A percentile compares a stretch with the other conserved stretches of the same genome.
phyloP scores from a whole-genome alignment of 2,113 vertebrate species.

The Azemiops feae region DNA sequence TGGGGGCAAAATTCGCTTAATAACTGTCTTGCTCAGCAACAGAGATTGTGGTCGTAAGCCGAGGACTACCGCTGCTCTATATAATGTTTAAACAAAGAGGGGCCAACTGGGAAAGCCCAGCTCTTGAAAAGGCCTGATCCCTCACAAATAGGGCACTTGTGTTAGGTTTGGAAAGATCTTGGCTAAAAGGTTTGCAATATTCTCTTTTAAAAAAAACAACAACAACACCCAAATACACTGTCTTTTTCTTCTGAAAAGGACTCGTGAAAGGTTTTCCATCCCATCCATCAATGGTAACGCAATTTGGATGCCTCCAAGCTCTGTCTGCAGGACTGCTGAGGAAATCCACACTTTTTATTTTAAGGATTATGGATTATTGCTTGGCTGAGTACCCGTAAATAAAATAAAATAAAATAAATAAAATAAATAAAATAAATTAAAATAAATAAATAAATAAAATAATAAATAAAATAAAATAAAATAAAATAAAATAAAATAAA shows the following conservation, averaged over 20 bases:
- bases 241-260: constrained; percentile 46
- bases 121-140: not conserved
- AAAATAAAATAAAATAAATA: no score
- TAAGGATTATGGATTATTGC: constrained; percentile 58
- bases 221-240: not conserved
- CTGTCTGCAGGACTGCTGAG: constrained; percentile 55
- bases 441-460: no score
- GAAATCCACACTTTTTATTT: constrained; percentile 68
- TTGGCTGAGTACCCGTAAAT: constrained; percentile 51
- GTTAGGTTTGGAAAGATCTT: not conserved
- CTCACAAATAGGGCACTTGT: not conserved
- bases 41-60: no score
- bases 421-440: not conserved
- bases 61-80: no score
- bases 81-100: not conserved
- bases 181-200: not conserved
- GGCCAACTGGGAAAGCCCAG: not conserved
- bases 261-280: constrained; percentile 24
- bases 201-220: not conserved
- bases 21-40: no score
- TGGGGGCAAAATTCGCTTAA: no score
- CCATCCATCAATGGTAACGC: constrained; percentile 68
- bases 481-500: no score
- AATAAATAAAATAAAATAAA: no score
- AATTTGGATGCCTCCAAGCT: constrained; percentile 66